phyloP scores from a whole-genome alignment of 2,888 invertebrate genomes.

The Pollenia labialis region DNA sequence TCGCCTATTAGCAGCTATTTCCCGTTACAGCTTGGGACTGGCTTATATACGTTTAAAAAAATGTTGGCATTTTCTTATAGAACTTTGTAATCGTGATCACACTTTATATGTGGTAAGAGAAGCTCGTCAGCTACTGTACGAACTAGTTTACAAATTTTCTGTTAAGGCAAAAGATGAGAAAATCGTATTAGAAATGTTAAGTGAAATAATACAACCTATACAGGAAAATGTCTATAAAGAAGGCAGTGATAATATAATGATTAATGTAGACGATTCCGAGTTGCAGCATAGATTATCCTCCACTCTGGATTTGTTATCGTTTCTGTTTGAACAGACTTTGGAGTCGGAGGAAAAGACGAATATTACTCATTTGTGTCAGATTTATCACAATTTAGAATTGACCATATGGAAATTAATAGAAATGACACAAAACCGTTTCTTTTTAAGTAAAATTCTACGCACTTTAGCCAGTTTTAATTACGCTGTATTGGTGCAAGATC shows the following conservation, averaged over 20 bases:
- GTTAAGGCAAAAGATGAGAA: conserved; percentile 84
- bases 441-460: conserved; percentile 79
- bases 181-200: conserved; percentile 86
- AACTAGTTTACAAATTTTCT: conserved; percentile 85
- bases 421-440: conserved; percentile 82
- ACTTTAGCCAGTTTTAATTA: conserved; percentile 80
- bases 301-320: conserved; percentile 86
- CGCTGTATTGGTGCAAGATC: conserved; percentile 81
- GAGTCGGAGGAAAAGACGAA: conserved; percentile 83
- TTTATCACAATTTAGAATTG: conserved; percentile 80
- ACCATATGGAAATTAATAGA: conserved; percentile 82
- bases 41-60: conserved; percentile 87
- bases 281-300: conserved; percentile 86
- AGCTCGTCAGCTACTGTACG: conserved; percentile 87
- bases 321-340: conserved; percentile 85
- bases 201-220: conserved; percentile 86
- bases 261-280: conserved; percentile 85
- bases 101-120: conserved; percentile 90
- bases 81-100: conserved; percentile 87
- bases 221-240: conserved; percentile 85
- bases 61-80: conserved; percentile 88
- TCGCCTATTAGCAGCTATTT: conserved; percentile 86
- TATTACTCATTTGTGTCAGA: conserved; percentile 81
- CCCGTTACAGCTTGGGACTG: conserved; percentile 87
- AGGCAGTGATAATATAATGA: conserved; percentile 76